phyloP scores from a whole-genome alignment of 2,888 invertebrate genomes.

The Limnephilus rhombicus region DNA sequence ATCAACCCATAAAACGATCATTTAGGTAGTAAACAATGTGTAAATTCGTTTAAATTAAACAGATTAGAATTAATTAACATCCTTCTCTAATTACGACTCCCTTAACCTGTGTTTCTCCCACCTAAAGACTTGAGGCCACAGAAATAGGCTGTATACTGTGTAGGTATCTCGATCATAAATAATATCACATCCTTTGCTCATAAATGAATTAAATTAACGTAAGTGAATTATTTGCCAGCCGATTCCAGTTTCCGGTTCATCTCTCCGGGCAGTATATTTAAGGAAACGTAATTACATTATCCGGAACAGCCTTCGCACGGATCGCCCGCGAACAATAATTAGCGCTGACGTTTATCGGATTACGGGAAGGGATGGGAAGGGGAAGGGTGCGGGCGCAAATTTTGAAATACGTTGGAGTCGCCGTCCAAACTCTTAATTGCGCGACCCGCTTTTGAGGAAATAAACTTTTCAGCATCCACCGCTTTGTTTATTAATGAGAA shows the following conservation, averaged over 20 bases:
- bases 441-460: not conserved
- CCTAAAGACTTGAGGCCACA: not conserved
- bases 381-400: not conserved
- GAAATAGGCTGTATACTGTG: not conserved
- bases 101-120: not conserved
- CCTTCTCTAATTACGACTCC: not conserved
- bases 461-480: too few species aligned
- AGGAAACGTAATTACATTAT: conserved; percentile 36
- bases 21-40: not conserved
- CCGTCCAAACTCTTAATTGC: not conserved
- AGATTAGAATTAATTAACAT: not conserved
- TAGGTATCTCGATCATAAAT: not conserved
- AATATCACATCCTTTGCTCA: not conserved
- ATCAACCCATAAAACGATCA: not conserved
- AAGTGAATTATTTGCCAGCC: conserved; percentile 25
- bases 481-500: too few species aligned
- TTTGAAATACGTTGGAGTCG: conserved; percentile 12
- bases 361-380: not conserved
- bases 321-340: conserved; percentile 27
- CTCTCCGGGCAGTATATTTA: conserved; percentile 21
- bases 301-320: conserved; percentile 28
- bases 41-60: not conserved
- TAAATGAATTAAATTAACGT: conserved; percentile 28
- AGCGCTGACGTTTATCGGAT: conserved; percentile 40
- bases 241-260: not conserved